phyloP scores from a whole-genome alignment of 2,113 vertebrate species.

The Felis chaus region DNA sequence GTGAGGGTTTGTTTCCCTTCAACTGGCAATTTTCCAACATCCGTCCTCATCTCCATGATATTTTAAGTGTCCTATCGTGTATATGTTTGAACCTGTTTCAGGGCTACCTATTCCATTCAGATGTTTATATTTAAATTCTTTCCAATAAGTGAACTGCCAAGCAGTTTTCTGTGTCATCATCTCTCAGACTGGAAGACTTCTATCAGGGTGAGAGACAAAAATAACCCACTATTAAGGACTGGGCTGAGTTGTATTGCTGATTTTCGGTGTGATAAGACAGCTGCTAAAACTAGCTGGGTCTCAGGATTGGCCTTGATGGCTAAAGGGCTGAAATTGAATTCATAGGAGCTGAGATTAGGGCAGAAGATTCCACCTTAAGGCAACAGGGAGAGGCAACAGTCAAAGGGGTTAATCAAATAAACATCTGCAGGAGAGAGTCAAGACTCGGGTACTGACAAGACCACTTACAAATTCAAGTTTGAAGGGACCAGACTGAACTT shows the following conservation, averaged over 20 bases:
- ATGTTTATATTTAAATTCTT: slow-evolving; percentile 47
- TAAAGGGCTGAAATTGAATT: slow-evolving; percentile 40
- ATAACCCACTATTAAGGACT: background rate
- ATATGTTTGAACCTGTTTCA: background rate
- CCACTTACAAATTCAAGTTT: slow-evolving; percentile 49
- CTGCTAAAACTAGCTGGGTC: background rate
- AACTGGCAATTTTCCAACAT: background rate
- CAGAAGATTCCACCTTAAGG: background rate
- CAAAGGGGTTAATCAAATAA: slow-evolving; percentile 52
- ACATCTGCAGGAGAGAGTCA: slow-evolving; percentile 27
- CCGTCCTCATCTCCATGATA: background rate
- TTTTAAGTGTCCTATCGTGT: background rate
- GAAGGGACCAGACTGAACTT: slow-evolving; percentile 10
- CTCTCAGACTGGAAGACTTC: background rate
- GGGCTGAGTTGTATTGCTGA: background rate
- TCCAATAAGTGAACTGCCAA: background rate
- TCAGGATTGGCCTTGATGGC: background rate
- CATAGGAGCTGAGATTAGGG: background rate
- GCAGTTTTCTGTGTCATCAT: slow-evolving; percentile 8
- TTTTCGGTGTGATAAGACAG: background rate
- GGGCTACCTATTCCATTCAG: background rate
- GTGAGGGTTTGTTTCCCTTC: background rate
- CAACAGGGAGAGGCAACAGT: background rate
- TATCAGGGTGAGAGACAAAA: background rate
- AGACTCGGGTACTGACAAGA: background rate